Evolutionary conservation across 2,797 vertebrate genomes (phyloP).

Genomic region (Emys orbicularis): DNA sequence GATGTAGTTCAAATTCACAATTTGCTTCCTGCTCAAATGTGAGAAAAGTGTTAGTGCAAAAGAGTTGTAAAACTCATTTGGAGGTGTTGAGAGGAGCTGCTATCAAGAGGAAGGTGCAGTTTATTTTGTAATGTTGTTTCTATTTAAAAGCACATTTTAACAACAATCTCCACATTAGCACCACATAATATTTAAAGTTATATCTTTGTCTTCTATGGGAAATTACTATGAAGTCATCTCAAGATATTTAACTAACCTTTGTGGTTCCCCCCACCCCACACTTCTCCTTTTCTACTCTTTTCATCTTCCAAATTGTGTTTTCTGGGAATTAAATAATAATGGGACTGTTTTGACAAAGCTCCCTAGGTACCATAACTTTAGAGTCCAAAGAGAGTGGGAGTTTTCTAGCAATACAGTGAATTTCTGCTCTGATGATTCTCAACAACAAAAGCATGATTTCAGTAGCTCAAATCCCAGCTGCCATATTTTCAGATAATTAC

Average conservation of each 20-base stretch:
- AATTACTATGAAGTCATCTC: neutral
- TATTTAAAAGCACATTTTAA: constrained; percentile 26
- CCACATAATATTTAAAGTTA: constrained; percentile 23
- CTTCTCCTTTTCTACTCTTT: constrained; percentile 49
- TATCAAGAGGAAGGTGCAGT: neutral
- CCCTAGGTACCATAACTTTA: constrained; percentile 46
- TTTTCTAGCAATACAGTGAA: constrained; percentile 48
- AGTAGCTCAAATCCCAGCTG: constrained; percentile 60
- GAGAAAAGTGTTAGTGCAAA: constrained; percentile 55
- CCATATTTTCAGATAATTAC: constrained; percentile 67
- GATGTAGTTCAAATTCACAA: constrained; percentile 30
- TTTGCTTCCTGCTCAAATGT: constrained; percentile 57
- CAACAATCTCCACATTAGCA: constrained; percentile 3
- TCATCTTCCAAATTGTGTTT: constrained; percentile 59
- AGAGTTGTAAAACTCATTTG: constrained; percentile 40
- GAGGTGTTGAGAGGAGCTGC: constrained; percentile 33
- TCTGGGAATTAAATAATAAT: constrained; percentile 49
- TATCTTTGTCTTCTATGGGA: neutral
- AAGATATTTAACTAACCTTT: constrained; percentile 26
- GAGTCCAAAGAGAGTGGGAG: constrained; percentile 45
- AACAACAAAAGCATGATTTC: constrained; percentile 62
- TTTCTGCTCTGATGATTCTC: constrained; percentile 55
- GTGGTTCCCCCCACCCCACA: neutral
- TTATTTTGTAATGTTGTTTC: constrained; percentile 47
- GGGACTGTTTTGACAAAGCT: constrained; percentile 56